phyloP scores from a whole-genome alignment of 2,113 vertebrate genomes.

The Climacteris rufus region DNA sequence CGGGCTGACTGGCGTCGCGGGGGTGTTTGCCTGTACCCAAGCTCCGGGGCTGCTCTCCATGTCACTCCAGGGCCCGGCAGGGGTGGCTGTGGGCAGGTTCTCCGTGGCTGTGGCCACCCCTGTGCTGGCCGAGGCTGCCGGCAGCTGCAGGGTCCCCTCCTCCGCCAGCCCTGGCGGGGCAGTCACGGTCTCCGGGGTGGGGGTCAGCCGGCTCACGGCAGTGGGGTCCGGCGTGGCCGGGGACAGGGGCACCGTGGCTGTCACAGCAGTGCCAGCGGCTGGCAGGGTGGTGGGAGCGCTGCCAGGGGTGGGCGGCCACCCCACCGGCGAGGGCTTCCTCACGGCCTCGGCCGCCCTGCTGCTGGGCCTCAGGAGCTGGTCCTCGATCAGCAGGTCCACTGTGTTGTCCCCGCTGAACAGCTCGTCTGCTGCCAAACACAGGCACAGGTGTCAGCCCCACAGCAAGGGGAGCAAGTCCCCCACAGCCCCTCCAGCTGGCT shows the following conservation, averaged over 20 bases:
- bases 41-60: neutral
- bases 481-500: neutral
- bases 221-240: neutral
- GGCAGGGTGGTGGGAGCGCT: neutral
- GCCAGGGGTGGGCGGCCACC: neutral
- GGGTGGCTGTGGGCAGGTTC: neutral
- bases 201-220: neutral
- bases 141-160: neutral
- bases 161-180: rapidly evolving
- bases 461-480: neutral
- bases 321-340: slow-evolving; percentile 33
- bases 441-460: neutral
- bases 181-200: neutral
- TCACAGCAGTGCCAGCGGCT: rapidly evolving
- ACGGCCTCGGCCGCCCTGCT: neutral
- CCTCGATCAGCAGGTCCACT: slow-evolving; percentile 82
- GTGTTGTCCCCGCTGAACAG: slow-evolving; percentile 85
- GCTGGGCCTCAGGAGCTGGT: slow-evolving; percentile 86
- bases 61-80: neutral
- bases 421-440: slow-evolving; percentile 80
- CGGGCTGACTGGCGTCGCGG: rapidly evolving
- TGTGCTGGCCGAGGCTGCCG: neutral
- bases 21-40: neutral
- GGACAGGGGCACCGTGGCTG: neutral
- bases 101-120: neutral